Conservation (phyloP, 64 coral and sea anemone genomes). For the Orbicella faveolata region DNA sequence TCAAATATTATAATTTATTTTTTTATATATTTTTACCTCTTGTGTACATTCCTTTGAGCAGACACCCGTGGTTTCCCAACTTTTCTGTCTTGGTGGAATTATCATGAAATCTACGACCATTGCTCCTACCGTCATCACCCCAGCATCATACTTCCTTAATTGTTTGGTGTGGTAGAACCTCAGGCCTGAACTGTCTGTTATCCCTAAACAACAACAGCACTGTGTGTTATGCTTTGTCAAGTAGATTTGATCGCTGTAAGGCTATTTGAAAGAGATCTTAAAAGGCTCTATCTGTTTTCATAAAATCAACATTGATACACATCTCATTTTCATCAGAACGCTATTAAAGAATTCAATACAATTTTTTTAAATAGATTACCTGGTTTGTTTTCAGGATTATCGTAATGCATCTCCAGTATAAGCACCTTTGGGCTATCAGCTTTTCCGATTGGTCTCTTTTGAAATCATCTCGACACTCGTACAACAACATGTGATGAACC, state of each 20-base stretch:
- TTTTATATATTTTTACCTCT: conserved; percentile 2
- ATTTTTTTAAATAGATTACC: no score
- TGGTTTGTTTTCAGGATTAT: conserved; percentile 26
- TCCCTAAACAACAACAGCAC: no score
- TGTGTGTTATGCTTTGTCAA: not conserved
- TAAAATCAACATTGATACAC: no score
- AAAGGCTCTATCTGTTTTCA: no score
- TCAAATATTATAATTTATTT: no score
- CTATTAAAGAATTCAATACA: no score
- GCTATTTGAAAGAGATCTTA: no score
- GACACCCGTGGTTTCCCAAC: conserved; percentile 21
- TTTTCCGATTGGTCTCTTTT: conserved; percentile 21
- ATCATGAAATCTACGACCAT: not conserved
- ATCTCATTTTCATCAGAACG: no score
- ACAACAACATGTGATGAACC: conserved; percentile 43
- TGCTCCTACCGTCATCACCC: conserved; percentile 4
- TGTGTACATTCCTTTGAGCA: conserved; percentile 33
- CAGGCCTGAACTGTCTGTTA: no score
- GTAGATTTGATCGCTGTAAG: no score
- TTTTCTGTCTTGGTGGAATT: conserved; percentile 38
- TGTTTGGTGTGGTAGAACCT: conserved; percentile 16
- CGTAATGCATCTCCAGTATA: conserved; percentile 50
- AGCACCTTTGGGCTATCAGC: conserved; percentile 16
- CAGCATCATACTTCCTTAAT: conserved; percentile 46
- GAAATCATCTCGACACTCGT: conserved; percentile 4